Base-by-base conservation (phyloP, 2,797 vertebrate genomes). In the Erpetoichthys calabaricus region DNA sequence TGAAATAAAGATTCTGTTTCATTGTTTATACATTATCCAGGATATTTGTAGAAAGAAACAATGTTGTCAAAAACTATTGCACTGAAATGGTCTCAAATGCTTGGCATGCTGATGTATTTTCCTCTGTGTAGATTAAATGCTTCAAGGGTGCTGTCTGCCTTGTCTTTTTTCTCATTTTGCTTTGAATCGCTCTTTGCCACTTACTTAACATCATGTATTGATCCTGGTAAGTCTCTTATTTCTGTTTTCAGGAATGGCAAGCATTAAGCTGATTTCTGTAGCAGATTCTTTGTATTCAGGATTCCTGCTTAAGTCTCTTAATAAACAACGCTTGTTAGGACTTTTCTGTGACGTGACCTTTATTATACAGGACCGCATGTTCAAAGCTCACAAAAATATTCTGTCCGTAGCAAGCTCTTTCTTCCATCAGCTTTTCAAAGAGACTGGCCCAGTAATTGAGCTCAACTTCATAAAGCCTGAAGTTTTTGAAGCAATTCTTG, bases 261-360 rank as follows among this genome's bases (percentile, higher is more conserved):
- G 77, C 65, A 86, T 92, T 72, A 97, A 98, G 79, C 75, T 99
- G 64, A 97, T 99, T 73, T 91, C 94, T 71, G 96, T 89, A 57
- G 91, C 90, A 4, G 94, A 99, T 73, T 89, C 90, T 5, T 91
- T 94, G 59, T 97, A 97, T 66, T 87, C 91, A 55, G 77, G 69
- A 1, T 72, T 74, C 55, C 79, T 98, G 52, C 81, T 99, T 66
- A 91, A 91, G 70, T 84, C 89, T n/a, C 74, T 99, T 82, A 92
- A 94, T 51, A 91, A 97, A 59, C 95, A 98, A 63, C 85, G 95
- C 47, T 85, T 76, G 64, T 85, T 86, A 44, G 96, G 94, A 73
- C 82, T 95, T 69, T 99, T 96, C 62, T 99, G 96, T 65, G 96
- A 99, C 4, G 88, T 99, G 72, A 98, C 94, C 7, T 91, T 99